These are phyloP conservation scores for Nematolebias whitei DNA, from an alignment of 2,113 vertebrate species.

Conservation along the genomic window DNA sequence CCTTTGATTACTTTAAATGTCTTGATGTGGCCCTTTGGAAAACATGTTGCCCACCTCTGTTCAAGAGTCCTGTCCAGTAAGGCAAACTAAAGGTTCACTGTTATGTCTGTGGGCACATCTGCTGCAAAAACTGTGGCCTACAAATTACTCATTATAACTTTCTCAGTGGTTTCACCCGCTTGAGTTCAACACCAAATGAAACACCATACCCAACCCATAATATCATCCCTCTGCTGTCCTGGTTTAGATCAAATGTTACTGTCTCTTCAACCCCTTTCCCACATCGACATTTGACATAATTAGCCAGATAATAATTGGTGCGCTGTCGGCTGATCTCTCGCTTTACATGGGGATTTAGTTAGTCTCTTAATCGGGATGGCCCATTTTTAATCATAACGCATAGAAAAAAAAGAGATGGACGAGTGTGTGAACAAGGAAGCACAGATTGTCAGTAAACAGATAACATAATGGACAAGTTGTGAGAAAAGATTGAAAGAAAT, in stretches of 20 bases:
- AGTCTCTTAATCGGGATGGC: conserved; percentile 47
- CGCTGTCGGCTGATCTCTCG: conserved; percentile 46
- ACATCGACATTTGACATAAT: conserved; percentile 63
- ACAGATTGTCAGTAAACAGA: conserved; percentile 50
- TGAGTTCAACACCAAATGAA: conserved; percentile 20
- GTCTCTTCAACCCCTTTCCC: conserved; percentile 38
- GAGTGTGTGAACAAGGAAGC: conserved; percentile 49
- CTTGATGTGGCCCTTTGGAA: no score
- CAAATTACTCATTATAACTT: conserved; percentile 10
- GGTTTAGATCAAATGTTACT: conserved; percentile 37
- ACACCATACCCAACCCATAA: conserved; percentile 24
- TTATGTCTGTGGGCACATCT: not conserved
- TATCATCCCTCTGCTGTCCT: conserved; percentile 28
- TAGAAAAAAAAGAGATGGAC: conserved; percentile 41
- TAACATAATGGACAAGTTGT: conserved; percentile 34
- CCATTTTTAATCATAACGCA: conserved; percentile 63
- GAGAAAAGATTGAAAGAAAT: conserved; percentile 19
- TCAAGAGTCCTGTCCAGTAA: not conserved
- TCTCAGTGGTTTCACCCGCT: conserved; percentile 4
- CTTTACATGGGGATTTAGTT: conserved; percentile 59
- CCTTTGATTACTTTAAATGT: no score
- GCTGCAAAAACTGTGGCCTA: not conserved
- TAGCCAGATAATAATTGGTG: conserved; percentile 62
- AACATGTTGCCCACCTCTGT: no score
- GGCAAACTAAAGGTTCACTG: not conserved